phyloP scores from a whole-genome alignment of 2,113 vertebrate species.

The Crotalus helleri region DNA sequence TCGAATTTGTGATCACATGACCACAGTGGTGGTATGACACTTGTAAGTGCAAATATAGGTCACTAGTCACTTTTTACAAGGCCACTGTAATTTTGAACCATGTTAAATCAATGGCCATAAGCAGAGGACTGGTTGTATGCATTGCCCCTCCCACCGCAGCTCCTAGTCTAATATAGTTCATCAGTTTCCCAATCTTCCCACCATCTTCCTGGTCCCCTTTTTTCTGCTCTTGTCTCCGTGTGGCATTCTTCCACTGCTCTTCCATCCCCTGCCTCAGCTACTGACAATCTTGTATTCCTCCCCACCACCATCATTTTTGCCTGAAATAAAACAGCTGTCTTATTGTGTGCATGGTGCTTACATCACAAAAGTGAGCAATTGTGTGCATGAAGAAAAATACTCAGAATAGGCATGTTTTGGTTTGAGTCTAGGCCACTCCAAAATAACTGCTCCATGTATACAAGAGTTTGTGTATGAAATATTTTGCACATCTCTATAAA shows the following conservation, averaged over 20 bases:
- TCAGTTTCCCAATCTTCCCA: neutral
- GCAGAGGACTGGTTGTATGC: neutral
- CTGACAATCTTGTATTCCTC: neutral
- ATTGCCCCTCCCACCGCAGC: neutral
- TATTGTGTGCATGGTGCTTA: neutral
- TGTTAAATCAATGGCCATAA: neutral
- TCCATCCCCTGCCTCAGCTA: neutral
- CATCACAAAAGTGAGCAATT: neutral
- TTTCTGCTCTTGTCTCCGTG: neutral
- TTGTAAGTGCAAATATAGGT: neutral
- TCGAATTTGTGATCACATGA: neutral
- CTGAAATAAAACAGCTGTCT: neutral
- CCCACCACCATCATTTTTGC: neutral
- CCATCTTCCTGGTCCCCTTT: neutral
- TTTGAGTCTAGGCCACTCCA: neutral
- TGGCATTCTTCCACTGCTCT: neutral
- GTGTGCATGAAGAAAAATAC: neutral
- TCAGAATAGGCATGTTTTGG: neutral
- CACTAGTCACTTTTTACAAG: neutral
- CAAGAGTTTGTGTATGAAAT: neutral
- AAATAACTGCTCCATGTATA: neutral
- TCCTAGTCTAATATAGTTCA: neutral
- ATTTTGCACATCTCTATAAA: neutral
- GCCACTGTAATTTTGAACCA: neutral
- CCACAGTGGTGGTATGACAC: neutral